These are phyloP conservation scores for Thalpophila matura DNA, from an alignment of 2,888 invertebrate genomes.

Conservation along the genomic window DNA sequence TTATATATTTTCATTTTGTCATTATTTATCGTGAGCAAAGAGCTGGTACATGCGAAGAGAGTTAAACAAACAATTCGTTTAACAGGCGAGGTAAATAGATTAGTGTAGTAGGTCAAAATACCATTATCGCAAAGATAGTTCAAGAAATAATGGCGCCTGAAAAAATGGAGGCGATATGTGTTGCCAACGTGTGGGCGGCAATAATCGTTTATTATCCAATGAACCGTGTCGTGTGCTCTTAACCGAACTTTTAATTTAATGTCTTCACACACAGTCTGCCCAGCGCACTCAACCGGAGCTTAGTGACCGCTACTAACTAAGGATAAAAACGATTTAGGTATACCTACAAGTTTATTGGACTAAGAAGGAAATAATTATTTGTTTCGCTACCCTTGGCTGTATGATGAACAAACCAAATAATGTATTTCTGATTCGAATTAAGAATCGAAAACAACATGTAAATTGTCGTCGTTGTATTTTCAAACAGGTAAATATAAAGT, in stretches of 20 bases:
- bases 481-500: conserved; percentile 21
- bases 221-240: conserved; percentile 57
- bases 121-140: conserved; percentile 9
- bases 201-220: conserved; percentile 61
- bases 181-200: conserved; percentile 41
- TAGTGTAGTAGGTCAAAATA: conserved; percentile 14
- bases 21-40: neutral
- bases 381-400: neutral
- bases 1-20: conserved; percentile 1
- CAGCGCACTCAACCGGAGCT: conserved; percentile 19
- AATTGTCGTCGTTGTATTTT: conserved; percentile 29
- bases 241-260: conserved; percentile 60
- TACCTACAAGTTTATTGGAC: too few species aligned
- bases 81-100: too few species aligned
- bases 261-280: conserved; percentile 25
- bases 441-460: conserved; percentile 5
- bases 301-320: conserved; percentile 30
- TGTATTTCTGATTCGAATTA: conserved; percentile 12
- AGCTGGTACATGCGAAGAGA: neutral
- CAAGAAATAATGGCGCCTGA: neutral
- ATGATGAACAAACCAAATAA: neutral
- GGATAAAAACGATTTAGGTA: too few species aligned
- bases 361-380: conserved; percentile 7
- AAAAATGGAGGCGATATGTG: conserved; percentile 19
- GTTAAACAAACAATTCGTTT: neutral